Conservation (phyloP, 2,797 vertebrate genomes). For the Urophycis tenuis region DNA sequence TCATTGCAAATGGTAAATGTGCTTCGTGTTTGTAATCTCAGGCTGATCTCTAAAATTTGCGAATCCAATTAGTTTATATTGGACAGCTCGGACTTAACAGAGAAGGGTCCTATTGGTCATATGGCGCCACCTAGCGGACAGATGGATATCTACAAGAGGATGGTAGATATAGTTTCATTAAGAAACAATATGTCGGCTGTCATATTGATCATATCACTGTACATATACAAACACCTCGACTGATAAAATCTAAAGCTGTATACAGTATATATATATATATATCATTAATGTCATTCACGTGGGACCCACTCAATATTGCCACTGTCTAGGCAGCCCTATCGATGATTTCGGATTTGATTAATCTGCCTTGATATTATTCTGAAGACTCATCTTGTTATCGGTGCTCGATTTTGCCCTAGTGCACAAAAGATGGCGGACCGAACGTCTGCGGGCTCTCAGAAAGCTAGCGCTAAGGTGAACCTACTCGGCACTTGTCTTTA, state of each 20-base stretch:
- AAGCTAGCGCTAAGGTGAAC: conserved; percentile 90
- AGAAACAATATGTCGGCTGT: neutral
- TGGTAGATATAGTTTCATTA: neutral
- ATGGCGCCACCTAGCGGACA: neutral
- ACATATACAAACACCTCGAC: neutral
- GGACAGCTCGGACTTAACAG: too few relatives aligned
- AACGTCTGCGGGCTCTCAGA: conserved; percentile 87
- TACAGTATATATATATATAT: too few relatives aligned
- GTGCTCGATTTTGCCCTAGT: conserved; percentile 70
- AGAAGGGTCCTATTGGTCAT: neutral
- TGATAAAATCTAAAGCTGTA: too few relatives aligned
- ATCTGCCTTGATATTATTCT: conserved; percentile 17
- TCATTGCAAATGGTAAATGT: neutral
- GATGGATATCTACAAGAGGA: neutral
- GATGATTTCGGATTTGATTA: conserved; percentile 40
- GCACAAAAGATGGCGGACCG: conserved; percentile 93
- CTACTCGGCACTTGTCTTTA: conserved; percentile 17
- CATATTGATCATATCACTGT: too few relatives aligned
- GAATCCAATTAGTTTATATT: neutral
- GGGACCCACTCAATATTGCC: too few relatives aligned
- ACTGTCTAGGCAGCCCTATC: conserved; percentile 11
- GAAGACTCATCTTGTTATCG: conserved; percentile 54
- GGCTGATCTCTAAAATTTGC: neutral
- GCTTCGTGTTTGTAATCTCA: neutral
- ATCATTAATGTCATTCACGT: neutral